A percentile compares a stretch with the other conserved stretches of the same genome.
Conservation (phyloP, 1,140 invertebrate species). For the Tetramorium simillimum region DNA sequence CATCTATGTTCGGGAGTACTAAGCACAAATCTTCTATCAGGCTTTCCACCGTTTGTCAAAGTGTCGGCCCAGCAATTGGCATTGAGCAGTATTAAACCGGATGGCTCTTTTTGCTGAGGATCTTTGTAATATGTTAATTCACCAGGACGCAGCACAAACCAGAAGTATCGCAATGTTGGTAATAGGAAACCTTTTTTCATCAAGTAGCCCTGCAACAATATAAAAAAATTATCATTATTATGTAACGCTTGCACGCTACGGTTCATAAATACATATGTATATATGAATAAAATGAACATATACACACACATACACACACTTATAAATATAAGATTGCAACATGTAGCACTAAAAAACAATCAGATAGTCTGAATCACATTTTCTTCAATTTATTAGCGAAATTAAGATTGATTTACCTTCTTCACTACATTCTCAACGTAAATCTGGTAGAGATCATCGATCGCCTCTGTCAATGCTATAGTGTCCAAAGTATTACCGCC, state of each 20-base stretch:
- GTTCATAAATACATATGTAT: neutral
- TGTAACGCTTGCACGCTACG: neutral
- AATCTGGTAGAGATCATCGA: conserved; percentile 91
- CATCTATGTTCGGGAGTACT: conserved; percentile 88
- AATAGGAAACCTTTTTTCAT: conserved; percentile 91
- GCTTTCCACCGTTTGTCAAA: conserved; percentile 85
- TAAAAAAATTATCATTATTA: neutral
- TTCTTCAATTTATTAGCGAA: neutral
- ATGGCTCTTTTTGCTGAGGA: conserved; percentile 89
- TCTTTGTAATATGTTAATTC: conserved; percentile 91
- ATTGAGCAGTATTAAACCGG: conserved; percentile 89
- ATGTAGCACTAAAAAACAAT: neutral
- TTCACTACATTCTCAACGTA: conserved; percentile 93
- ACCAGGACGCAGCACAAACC: conserved; percentile 91
- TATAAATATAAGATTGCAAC: neutral
- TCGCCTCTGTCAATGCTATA: conserved; percentile 89
- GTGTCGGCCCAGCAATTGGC: conserved; percentile 89
- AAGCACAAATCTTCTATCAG: conserved; percentile 86
- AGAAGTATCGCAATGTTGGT: conserved; percentile 91
- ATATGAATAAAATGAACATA: neutral
- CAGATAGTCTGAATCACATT: neutral
- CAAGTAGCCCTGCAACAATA: conserved; percentile 86
- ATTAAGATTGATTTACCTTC: conserved; percentile 86
- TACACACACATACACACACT: too few species aligned
- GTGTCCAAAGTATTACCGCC: conserved; percentile 86